phyloP scores from a whole-genome alignment of 1,140 invertebrate species.

The Idris sp. region DNA sequence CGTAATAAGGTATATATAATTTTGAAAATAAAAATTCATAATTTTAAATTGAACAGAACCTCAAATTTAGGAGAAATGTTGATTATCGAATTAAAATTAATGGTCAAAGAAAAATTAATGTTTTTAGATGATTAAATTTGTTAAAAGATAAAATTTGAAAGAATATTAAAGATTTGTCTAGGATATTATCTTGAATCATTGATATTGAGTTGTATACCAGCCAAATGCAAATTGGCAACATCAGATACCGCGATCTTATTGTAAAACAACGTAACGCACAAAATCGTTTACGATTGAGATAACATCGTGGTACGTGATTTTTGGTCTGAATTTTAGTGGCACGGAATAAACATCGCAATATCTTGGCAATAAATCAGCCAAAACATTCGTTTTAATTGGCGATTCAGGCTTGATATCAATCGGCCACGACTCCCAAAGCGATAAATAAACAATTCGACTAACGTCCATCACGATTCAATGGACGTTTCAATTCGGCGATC shows the following conservation, averaged over 20 bases:
- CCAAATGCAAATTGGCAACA: slow-evolving; percentile 36
- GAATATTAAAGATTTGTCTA: too few relatives aligned
- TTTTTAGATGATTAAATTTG: too few relatives aligned
- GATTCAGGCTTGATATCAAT: slow-evolving; percentile 52
- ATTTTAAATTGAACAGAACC: too few relatives aligned
- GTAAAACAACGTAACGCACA: slow-evolving; percentile 52
- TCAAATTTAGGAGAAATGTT: too few relatives aligned
- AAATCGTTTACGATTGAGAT: slow-evolving; percentile 52
- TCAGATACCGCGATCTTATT: slow-evolving; percentile 51
- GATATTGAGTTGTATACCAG: slow-evolving; percentile 55
- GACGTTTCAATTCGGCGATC: slow-evolving; percentile 23
- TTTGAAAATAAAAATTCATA: too few relatives aligned
- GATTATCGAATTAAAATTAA: too few relatives aligned
- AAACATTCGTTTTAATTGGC: slow-evolving; percentile 50
- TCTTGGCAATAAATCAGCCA: slow-evolving; percentile 56
- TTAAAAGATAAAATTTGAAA: too few relatives aligned
- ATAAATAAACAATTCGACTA: slow-evolving; percentile 49
- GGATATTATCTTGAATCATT: slow-evolving; percentile 30
- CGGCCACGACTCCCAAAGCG: slow-evolving; percentile 28
- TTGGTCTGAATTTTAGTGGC: slow-evolving; percentile 46
- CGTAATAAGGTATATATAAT: too few relatives aligned
- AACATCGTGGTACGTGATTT: slow-evolving; percentile 52
- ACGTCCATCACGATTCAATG: slow-evolving; percentile 35
- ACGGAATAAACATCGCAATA: slow-evolving; percentile 50
- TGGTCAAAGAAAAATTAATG: too few relatives aligned